phyloP scores from a whole-genome alignment of 2,113 vertebrate genomes.

The Calcarius ornatus region DNA sequence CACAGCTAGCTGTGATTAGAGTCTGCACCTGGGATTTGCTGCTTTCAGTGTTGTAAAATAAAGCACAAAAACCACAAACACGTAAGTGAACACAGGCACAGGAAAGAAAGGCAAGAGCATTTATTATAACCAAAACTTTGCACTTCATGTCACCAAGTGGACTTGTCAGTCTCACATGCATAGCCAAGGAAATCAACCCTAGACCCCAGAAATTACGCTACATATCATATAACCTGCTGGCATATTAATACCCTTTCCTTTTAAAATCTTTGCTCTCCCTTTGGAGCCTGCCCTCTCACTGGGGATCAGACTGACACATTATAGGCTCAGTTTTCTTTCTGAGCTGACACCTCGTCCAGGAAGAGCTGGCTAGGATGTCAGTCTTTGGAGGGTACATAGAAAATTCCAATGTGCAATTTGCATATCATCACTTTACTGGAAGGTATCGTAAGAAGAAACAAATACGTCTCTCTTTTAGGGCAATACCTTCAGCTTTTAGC shows the following conservation, averaged over 20 bases:
- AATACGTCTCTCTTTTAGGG: not conserved
- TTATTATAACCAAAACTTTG: slow-evolving; percentile 18
- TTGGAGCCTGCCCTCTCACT: slow-evolving; percentile 35
- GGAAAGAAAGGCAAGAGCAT: not conserved
- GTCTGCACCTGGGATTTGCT: slow-evolving; percentile 7
- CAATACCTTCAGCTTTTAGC: not conserved
- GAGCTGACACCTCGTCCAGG: slow-evolving; percentile 36
- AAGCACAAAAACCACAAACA: not conserved
- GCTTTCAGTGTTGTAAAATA: slow-evolving; percentile 14
- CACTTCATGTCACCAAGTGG: slow-evolving; percentile 23
- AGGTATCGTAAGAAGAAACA: not conserved
- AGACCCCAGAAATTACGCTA: slow-evolving; percentile 33
- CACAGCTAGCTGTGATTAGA: not conserved
- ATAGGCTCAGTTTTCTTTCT: slow-evolving; percentile 55
- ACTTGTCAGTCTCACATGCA: slow-evolving; percentile 26
- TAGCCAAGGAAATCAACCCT: slow-evolving; percentile 50
- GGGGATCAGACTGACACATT: slow-evolving; percentile 59
- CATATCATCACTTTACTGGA: slow-evolving; percentile 44
- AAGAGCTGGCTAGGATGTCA: slow-evolving; percentile 38
- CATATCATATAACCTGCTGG: slow-evolving; percentile 45
- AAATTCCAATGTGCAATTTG: slow-evolving; percentile 59
- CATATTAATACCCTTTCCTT: slow-evolving; percentile 64
- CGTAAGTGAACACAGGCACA: not conserved
- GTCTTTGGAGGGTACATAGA: slow-evolving; percentile 34
- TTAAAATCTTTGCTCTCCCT: slow-evolving; percentile 57